Conservation (phyloP, 2,888 invertebrate genomes). For the Drosophila borealis region DNA sequence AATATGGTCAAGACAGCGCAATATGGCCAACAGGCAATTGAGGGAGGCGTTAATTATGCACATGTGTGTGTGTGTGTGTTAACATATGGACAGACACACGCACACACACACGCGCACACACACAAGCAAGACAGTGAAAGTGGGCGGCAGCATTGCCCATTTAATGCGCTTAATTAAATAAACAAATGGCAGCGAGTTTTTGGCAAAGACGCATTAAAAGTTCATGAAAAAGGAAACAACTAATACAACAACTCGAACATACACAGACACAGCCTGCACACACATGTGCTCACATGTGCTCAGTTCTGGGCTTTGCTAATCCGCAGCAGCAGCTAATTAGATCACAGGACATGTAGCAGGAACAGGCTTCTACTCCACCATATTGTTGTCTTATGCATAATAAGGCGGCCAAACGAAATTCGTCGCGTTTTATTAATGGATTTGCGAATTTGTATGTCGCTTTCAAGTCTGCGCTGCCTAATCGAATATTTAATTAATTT, state of each 20-base stretch:
- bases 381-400: conserved; percentile 19
- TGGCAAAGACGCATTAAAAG: conserved; percentile 51
- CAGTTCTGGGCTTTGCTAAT: conserved; percentile 1
- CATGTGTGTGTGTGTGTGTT: conserved; percentile 38
- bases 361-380: neutral
- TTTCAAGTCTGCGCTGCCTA: conserved; percentile 39
- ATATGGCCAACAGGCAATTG: conserved; percentile 50
- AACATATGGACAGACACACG: conserved; percentile 57
- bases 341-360: neutral
- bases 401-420: conserved; percentile 1
- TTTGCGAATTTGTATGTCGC: conserved; percentile 29
- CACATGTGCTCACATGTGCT: too few relatives aligned
- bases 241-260: conserved; percentile 16
- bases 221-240: conserved; percentile 45
- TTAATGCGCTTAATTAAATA: conserved; percentile 81
- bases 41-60: conserved; percentile 65
- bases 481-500: conserved; percentile 78
- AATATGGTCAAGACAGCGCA: conserved; percentile 50
- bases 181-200: conserved; percentile 68
- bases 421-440: conserved; percentile 38
- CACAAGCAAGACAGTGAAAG: neutral
- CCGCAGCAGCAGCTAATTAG: conserved; percentile 35
- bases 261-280: neutral
- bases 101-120: conserved; percentile 4
- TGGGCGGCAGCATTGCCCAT: conserved; percentile 32